A percentile compares a stretch with the other conserved stretches of the same genome.
Conservation (phyloP, 2,113 vertebrate species). For the Artemisiospiza belli region DNA sequence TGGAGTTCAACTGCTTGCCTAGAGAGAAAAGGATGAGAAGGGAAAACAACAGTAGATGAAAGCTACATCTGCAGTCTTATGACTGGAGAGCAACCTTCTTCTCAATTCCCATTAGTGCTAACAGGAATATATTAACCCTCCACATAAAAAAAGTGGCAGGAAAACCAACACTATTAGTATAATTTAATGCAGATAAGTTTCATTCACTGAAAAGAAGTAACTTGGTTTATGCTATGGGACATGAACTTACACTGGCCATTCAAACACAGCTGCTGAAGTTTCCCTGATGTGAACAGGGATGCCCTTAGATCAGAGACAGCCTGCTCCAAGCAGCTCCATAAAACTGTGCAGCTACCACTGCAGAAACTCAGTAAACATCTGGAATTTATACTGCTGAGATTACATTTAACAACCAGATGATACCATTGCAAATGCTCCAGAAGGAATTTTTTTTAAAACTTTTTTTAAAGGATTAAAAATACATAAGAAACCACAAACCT, state of each 20-base stretch:
- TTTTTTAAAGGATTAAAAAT: slow-evolving; percentile 16
- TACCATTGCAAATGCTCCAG: background rate
- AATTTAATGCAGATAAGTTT: background rate
- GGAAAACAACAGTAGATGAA: background rate
- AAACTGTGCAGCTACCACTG: background rate
- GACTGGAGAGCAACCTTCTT: background rate
- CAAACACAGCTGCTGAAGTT: background rate
- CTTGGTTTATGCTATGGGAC: background rate
- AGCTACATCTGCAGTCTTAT: background rate
- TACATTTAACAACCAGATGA: background rate
- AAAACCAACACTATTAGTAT: background rate
- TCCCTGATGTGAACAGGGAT: background rate
- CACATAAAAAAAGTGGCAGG: background rate
- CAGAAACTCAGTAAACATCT: background rate
- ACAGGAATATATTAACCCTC: background rate
- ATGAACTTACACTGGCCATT: background rate
- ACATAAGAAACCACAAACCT: background rate
- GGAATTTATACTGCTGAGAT: slow-evolving; percentile 5
- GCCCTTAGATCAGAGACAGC: background rate
- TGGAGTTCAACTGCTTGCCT: background rate
- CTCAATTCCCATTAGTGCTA: background rate
- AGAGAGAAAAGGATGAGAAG: background rate
- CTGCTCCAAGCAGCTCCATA: background rate
- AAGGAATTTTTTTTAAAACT: background rate
- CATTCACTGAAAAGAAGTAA: background rate